Evolutionary conservation across 30 jellyfish, hydroid and myxozoan species (phyloP).

Genomic region (Mastigias papua): DNA sequence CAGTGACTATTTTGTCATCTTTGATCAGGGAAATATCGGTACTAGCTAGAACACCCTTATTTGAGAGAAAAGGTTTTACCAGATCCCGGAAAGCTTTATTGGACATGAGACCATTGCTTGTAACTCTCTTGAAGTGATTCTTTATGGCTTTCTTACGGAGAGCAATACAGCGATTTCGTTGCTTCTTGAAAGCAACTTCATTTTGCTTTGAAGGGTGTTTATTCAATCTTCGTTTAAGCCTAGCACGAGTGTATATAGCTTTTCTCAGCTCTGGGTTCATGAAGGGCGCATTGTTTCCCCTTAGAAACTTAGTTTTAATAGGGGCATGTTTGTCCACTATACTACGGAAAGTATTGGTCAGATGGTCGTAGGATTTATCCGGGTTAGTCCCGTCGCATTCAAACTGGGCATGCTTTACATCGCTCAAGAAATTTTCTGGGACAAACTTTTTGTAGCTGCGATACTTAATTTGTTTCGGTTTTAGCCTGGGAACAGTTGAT

Average conservation of each 20-base stretch:
- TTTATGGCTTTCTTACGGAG: too few relatives aligned
- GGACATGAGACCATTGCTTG: too few relatives aligned
- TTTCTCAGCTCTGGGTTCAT: constrained; percentile 9
- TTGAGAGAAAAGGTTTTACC: too few relatives aligned
- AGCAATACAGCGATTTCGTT: too few relatives aligned
- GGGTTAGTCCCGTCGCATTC: not conserved
- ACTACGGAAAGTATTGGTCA: not conserved
- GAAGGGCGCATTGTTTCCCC: constrained; percentile 12
- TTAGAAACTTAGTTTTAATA: not conserved
- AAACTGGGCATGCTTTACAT: constrained; percentile 30
- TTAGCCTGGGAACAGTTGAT: constrained; percentile 37
- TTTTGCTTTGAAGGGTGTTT: too few relatives aligned
- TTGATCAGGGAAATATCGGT: too few relatives aligned
- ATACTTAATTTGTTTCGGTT: constrained; percentile 30
- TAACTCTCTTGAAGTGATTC: too few relatives aligned
- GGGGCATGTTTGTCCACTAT: constrained; percentile 6
- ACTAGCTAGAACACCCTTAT: too few relatives aligned
- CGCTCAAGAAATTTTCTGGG: constrained; percentile 23
- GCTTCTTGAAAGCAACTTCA: too few relatives aligned
- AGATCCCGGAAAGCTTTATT: too few relatives aligned
- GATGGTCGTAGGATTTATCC: not conserved
- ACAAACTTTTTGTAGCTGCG: constrained; percentile 38
- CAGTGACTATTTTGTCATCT: too few relatives aligned
- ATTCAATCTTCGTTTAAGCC: constrained; percentile 23
- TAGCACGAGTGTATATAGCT: constrained; percentile 41